These are phyloP conservation scores for Acrobasis suavella DNA, from an alignment of 2,888 invertebrate species.

Conservation along the genomic window DNA sequence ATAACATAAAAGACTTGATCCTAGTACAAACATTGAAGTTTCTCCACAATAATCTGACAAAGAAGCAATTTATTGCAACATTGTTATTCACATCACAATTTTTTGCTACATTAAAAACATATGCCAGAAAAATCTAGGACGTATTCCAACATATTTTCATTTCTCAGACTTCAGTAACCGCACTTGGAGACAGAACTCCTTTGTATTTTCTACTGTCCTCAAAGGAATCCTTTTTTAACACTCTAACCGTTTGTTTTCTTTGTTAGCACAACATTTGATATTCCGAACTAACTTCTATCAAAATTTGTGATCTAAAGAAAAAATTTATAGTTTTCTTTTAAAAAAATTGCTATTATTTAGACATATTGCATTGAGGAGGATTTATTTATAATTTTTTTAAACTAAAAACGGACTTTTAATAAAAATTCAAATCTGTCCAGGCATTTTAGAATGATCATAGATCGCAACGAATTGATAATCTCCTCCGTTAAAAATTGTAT, in stretches of 20 bases:
- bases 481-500: too few species aligned
- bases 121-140: constrained; percentile 18
- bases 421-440: too few species aligned
- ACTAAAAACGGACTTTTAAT: too few species aligned
- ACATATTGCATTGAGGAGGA: background rate
- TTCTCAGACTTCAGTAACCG: constrained; percentile 10
- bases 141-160: constrained; percentile 15
- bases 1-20: background rate
- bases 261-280: constrained; percentile 20
- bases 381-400: too few species aligned
- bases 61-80: constrained; percentile 1
- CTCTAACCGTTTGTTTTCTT: constrained; percentile 22
- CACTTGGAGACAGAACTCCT: constrained; percentile 17
- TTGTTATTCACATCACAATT: constrained; percentile 14
- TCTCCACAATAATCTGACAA: background rate
- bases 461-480: too few species aligned
- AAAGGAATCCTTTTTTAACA: constrained; percentile 22
- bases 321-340: background rate
- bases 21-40: background rate
- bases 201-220: constrained; percentile 19
- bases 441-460: too few species aligned
- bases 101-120: constrained; percentile 16
- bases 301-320: constrained; percentile 13
- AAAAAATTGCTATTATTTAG: background rate
- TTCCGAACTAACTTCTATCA: constrained; percentile 16